A percentile compares a stretch with the other conserved stretches of the same genome.
Conservation (phyloP, 2,113 vertebrate species). For the Phylloscopus whistleri region DNA sequence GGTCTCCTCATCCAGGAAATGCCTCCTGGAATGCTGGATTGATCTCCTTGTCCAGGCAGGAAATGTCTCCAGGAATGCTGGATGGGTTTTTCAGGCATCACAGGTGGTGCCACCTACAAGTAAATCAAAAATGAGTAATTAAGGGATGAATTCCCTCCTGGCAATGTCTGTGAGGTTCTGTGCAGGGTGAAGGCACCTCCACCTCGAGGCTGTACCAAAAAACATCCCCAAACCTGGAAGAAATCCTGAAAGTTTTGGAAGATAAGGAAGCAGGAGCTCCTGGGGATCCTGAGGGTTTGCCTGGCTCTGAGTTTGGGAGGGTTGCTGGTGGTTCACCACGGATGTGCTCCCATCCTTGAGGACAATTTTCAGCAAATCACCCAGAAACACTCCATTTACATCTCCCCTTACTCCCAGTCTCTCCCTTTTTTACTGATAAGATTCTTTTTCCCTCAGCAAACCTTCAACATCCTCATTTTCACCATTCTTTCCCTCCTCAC, state of each 20-base stretch:
- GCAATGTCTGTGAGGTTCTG: background rate
- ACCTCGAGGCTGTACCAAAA: background rate
- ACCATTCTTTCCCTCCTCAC: background rate
- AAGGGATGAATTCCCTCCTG: background rate
- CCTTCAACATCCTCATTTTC: background rate
- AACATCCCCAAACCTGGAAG: background rate
- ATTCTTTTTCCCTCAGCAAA: background rate
- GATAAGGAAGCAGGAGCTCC: background rate
- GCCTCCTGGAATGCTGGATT: background rate
- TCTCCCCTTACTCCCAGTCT: background rate
- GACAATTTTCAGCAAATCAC: background rate
- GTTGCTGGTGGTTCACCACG: background rate
- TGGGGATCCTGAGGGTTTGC: background rate
- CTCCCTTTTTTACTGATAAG: background rate
- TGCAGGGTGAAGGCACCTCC: background rate
- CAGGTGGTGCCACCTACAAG: background rate
- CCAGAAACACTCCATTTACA: background rate
- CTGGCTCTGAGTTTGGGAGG: background rate
- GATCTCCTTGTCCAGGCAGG: background rate
- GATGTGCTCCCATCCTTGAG: background rate
- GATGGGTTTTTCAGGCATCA: background rate
- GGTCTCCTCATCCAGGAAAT: background rate
- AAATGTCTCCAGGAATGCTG: background rate
- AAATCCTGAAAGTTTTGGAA: background rate
- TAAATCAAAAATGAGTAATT: background rate